A percentile compares a stretch with the other conserved stretches of the same genome.
Evolutionary conservation across 2,113 vertebrate genomes (phyloP).

Genomic region (Pseudopipra pipra): DNA sequence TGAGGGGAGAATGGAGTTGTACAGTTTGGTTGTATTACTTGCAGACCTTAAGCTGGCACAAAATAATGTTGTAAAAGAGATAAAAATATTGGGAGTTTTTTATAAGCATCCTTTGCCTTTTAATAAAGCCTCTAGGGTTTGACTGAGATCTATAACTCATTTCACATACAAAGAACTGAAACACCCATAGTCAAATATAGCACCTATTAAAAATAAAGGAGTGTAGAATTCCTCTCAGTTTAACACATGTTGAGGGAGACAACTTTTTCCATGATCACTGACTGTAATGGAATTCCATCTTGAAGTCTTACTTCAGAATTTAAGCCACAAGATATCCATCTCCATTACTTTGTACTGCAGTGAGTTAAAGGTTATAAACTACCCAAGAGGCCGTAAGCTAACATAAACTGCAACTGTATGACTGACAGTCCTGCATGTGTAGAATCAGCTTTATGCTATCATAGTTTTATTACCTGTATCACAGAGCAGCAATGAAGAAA

Average conservation of each 20-base stretch:
- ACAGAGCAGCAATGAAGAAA: neutral
- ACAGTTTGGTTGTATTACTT: neutral
- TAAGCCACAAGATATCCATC: neutral
- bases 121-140: neutral
- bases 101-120: neutral
- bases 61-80: neutral
- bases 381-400: neutral
- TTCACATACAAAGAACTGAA: neutral
- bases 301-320: neutral
- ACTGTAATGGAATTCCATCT: neutral
- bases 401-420: neutral
- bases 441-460: neutral
- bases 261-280: neutral
- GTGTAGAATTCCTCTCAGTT: neutral
- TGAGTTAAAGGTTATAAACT: neutral
- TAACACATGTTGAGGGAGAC: neutral
- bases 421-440: neutral
- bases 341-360: neutral
- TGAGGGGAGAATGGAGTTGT: neutral
- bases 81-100: accelerated
- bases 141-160: neutral
- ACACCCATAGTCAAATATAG: neutral
- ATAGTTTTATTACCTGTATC: neutral
- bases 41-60: neutral
- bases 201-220: neutral